Percentiles rank a stretch among this genome's conserved stretches.
These are phyloP conservation scores for Aphidius ervi DNA, from an alignment of 1,140 invertebrate genomes.

Conservation along the genomic window DNA sequence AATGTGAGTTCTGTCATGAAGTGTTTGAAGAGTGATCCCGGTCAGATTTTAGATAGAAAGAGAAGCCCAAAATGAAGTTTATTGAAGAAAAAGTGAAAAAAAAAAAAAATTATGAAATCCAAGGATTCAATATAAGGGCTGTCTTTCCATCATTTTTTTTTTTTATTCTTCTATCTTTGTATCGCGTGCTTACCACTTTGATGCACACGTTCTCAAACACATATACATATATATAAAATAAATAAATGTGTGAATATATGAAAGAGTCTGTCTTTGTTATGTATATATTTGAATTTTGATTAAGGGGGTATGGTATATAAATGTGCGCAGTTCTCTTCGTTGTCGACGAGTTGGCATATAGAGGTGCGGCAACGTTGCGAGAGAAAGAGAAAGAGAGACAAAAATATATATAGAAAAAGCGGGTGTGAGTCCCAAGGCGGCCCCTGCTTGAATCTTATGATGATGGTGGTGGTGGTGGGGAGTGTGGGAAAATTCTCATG, in stretches of 20 bases:
- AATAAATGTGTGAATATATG: neutral
- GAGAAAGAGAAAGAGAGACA: constrained; percentile 12
- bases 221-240: neutral
- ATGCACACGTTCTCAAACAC: neutral
- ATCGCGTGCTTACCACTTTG: constrained; percentile 6
- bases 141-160: constrained; percentile 13
- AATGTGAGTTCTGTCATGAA: constrained; percentile 16
- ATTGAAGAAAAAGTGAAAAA: too few species aligned
- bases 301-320: neutral
- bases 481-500: constrained; percentile 55
- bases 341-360: constrained; percentile 26
- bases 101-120: too few species aligned
- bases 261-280: neutral
- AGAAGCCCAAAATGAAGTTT: too few species aligned
- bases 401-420: constrained; percentile 14
- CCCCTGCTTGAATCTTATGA: constrained; percentile 39
- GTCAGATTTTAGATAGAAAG: constrained; percentile 5
- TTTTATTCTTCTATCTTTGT: constrained; percentile 7
- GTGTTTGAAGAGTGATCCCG: constrained; percentile 17
- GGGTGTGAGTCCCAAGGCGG: constrained; percentile 43
- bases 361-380: constrained; percentile 49
- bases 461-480: constrained; percentile 37
- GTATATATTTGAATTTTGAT: neutral
- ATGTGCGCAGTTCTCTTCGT: constrained; percentile 15
- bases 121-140: constrained; percentile 15